A percentile compares a stretch with the other conserved stretches of the same genome.
phyloP scores from a whole-genome alignment of 2,888 invertebrate species.

The Eretmocerus hayati region DNA sequence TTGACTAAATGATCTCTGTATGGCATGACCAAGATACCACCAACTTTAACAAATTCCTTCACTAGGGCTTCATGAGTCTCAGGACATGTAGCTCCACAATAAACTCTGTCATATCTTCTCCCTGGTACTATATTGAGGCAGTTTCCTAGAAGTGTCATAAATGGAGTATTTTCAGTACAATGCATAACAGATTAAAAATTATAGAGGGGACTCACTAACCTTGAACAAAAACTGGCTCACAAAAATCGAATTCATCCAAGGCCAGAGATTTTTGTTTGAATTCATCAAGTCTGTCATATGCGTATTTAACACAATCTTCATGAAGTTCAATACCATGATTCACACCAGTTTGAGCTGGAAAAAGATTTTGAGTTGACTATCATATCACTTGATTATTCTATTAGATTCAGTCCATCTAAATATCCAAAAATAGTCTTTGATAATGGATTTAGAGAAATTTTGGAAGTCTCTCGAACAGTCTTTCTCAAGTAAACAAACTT shows the following conservation, averaged over 20 bases:
- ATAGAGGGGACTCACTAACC: no score
- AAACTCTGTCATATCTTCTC: conserved; percentile 75
- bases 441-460: no score
- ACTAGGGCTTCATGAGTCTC: conserved; percentile 65
- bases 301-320: conserved; percentile 66
- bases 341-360: conserved; percentile 57
- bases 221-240: conserved; percentile 68
- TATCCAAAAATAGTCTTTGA: no score
- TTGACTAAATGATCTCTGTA: conserved; percentile 70
- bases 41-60: conserved; percentile 68
- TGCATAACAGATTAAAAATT: no score
- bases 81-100: conserved; percentile 81
- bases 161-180: no score
- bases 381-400: no score
- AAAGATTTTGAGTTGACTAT: no score
- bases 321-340: conserved; percentile 84
- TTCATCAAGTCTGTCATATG: conserved; percentile 61
- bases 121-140: conserved; percentile 59
- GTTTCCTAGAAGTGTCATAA: conserved; percentile 64
- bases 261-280: conserved; percentile 64
- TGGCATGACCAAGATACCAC: conserved; percentile 80
- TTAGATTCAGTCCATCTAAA: no score
- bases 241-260: conserved; percentile 77
- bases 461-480: no score
- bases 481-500: no score